Evolutionary conservation across 2,113 vertebrate genomes (phyloP).

Genomic region (Seriola rivoliana): DNA sequence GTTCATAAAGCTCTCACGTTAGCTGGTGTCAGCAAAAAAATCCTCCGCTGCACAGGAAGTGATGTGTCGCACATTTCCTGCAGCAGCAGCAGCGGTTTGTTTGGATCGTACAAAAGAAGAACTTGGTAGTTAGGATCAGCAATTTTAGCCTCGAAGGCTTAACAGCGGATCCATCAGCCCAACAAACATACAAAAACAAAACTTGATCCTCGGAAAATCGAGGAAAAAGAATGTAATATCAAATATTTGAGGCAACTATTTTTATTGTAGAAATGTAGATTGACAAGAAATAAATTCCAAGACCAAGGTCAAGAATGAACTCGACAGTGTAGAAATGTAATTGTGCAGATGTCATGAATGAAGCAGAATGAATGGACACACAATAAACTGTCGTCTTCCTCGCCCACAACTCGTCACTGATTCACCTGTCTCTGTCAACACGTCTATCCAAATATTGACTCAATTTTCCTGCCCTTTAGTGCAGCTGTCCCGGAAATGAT

Average conservation of each 20-base stretch:
- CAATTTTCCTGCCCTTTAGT: background rate
- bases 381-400: background rate
- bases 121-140: background rate
- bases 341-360: background rate
- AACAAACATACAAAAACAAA: background rate
- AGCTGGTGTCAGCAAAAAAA: conserved; percentile 3
- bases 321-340: background rate
- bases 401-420: background rate
- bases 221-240: background rate
- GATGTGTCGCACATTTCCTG: background rate
- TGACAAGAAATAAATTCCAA: background rate
- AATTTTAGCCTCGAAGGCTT: background rate
- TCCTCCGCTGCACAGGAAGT: conserved; percentile 15
- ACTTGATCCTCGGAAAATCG: background rate
- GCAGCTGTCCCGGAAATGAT: background rate
- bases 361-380: background rate
- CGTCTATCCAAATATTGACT: conserved; percentile 53
- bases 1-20: background rate
- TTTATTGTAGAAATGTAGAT: background rate
- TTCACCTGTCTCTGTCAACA: background rate
- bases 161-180: background rate
- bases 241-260: background rate
- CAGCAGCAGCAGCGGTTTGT: background rate
- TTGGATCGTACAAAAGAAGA: conserved; percentile 17
- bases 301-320: background rate